Percentiles rank a stretch among this genome's conserved stretches.
These are phyloP conservation scores for Microctenopoma lineatum DNA, from an alignment of 2,797 vertebrate genomes.

Conservation along the genomic window DNA sequence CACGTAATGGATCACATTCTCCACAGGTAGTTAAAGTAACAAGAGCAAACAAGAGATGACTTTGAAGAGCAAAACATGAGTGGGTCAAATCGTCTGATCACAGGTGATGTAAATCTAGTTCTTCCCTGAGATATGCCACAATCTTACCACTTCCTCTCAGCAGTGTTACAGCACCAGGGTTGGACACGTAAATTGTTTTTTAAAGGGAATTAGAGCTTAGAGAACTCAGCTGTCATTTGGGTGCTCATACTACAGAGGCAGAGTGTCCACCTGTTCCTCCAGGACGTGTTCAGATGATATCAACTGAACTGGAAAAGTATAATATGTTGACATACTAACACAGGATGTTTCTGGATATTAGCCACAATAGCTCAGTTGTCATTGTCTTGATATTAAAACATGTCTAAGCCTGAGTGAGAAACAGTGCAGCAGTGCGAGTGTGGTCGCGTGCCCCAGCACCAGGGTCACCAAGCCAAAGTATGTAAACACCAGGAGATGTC, in stretches of 20 bases:
- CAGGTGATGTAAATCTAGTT: conserved; percentile 42
- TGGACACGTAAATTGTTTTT: neutral
- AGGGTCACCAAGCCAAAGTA: conserved; percentile 45
- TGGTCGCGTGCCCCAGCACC: conserved; percentile 53
- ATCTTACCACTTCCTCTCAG: conserved; percentile 27
- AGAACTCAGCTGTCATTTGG: neutral
- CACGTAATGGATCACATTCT: conserved; percentile 97
- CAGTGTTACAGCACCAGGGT: conserved; percentile 14
- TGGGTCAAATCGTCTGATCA: conserved; percentile 57
- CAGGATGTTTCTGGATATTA: neutral
- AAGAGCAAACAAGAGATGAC: conserved; percentile 84
- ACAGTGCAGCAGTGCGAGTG: conserved; percentile 16
- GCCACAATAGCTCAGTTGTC: no score
- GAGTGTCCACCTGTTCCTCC: no score
- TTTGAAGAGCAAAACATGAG: conserved; percentile 66
- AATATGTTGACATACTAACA: no score
- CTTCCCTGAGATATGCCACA: conserved; percentile 71
- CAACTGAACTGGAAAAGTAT: no score
- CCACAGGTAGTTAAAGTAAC: conserved; percentile 98
- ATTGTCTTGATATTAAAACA: no score
- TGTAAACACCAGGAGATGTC: conserved; percentile 66
- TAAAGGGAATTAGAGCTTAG: neutral
- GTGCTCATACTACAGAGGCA: no score
- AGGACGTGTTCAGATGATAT: no score
- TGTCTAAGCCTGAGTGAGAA: conserved; percentile 23